Evolutionary conservation across 2,888 invertebrate species (phyloP), one percentile per base, ranked within the genome.

Genomic region (Catocala fraxini): DNA sequence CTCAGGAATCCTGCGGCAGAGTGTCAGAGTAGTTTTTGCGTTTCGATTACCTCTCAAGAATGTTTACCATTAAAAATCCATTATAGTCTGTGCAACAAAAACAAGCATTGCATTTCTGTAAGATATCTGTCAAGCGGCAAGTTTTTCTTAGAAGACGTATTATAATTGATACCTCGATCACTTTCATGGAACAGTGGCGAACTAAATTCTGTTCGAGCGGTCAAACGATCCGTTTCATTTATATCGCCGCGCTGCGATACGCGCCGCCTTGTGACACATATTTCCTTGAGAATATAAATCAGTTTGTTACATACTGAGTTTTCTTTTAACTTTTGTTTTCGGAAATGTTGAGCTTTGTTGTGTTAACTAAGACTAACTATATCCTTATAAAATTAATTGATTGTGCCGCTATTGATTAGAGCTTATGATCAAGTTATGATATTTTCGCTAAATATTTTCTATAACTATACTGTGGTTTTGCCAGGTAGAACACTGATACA

Each of bases 1-100:
- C 52, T 51, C 33, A 54, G 70, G 63, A 59, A 72, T 72, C 59
- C 58, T n/a, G 49, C 39, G 13, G 48, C 39, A 48, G n/a, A 71
- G 52, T 53, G 51, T 59, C 25, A 54, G 34, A 52, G 68, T 59
- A 53, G 51, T 65, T 68, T 70, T 74, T 72, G 63, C 62, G 60
- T 70, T 59, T 63, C 60, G 63, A 70, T 74, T 63, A 68, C 64
- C 59, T 69, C 68, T 58, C 70, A 70, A 58, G 72, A 70, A 74
- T 70, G 60, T 67, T 63, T 52, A 69, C 61, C 72, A 77, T 74
- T 77, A 76, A 76, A 74, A 69, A 67, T 66, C 64, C 74, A 77
- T 76, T 70, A 75, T 42, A 63, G 52, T 25, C 41, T 34, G 51
- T 54, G 10, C n/a, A 12, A 71, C 60, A 72, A 76, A 69, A 72